phyloP scores from a whole-genome alignment of 2,797 vertebrate genomes.

The Luscinia megarhynchos region DNA sequence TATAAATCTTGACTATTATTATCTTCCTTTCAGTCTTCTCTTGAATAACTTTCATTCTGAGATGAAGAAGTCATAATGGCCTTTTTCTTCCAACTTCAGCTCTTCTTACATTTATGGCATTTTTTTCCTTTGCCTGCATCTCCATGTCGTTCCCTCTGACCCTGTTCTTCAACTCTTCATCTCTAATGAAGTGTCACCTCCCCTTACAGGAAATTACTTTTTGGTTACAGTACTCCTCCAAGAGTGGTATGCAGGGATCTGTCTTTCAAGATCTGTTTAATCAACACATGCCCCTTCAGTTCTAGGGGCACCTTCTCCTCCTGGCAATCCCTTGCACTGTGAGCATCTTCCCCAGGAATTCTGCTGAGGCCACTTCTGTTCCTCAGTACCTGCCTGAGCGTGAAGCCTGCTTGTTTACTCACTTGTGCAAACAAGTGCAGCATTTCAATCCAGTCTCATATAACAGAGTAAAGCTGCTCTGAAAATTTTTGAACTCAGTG shows the following conservation, averaged over 20 bases:
- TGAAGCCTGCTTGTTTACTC: not conserved
- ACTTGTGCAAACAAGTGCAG: not conserved
- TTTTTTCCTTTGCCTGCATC: not conserved
- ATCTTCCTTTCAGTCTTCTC: not conserved
- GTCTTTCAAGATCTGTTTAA: not conserved
- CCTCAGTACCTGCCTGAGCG: not conserved
- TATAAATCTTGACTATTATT: not conserved
- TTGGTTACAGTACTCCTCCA: not conserved
- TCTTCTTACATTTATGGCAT: not conserved
- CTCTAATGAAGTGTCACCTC: fast-evolving
- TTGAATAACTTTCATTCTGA: not conserved
- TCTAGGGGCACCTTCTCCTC: not conserved
- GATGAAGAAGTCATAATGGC: not conserved
- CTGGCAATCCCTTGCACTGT: not conserved
- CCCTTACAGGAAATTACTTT: not conserved
- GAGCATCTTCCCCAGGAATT: not conserved
- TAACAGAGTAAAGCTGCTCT: not conserved
- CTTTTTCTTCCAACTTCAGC: not conserved
- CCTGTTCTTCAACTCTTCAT: not conserved
- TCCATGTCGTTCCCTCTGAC: not conserved
- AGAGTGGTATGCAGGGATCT: not conserved
- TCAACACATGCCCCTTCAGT: not conserved
- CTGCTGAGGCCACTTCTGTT: not conserved
- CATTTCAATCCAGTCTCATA: not conserved
- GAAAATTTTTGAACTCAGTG: not conserved